Evolutionary conservation across 2,888 invertebrate species (phyloP).

Genomic region (Plebejus anna): DNA sequence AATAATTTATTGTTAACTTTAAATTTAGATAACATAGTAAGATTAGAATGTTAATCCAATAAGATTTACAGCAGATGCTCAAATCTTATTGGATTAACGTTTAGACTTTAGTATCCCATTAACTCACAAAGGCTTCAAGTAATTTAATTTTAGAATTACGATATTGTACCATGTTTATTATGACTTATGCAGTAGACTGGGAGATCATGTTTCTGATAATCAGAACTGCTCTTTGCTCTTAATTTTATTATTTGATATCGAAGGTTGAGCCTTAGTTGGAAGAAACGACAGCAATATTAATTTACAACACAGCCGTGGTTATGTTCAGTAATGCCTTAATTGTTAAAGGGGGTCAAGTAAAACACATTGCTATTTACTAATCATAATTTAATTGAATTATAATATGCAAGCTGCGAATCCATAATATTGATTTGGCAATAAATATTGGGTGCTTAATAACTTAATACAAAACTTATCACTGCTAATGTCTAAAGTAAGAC

Average conservation of each 20-base stretch:
- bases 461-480: slow-evolving; percentile 57
- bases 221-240: too few relatives aligned
- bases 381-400: slow-evolving; percentile 77
- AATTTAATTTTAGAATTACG: not conserved
- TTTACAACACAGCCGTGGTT: not conserved
- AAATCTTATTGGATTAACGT: not conserved
- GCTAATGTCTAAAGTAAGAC: slow-evolving; percentile 66
- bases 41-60: too few relatives aligned
- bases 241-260: too few relatives aligned
- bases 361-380: slow-evolving; percentile 60
- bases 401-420: slow-evolving; percentile 72
- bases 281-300: not conserved
- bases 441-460: slow-evolving; percentile 73
- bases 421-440: slow-evolving; percentile 70
- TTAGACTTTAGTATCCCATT: slow-evolving; percentile 6
- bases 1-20: not conserved
- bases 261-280: not conserved
- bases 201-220: too few relatives aligned
- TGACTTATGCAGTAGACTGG: too few relatives aligned
- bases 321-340: not conserved
- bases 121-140: not conserved
- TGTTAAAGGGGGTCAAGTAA: slow-evolving; percentile 36
- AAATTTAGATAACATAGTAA: too few relatives aligned
- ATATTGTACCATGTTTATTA: not conserved
- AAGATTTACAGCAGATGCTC: too few relatives aligned